phyloP scores from a whole-genome alignment of 2,797 vertebrate genomes.

The Pitangus sulphuratus region DNA sequence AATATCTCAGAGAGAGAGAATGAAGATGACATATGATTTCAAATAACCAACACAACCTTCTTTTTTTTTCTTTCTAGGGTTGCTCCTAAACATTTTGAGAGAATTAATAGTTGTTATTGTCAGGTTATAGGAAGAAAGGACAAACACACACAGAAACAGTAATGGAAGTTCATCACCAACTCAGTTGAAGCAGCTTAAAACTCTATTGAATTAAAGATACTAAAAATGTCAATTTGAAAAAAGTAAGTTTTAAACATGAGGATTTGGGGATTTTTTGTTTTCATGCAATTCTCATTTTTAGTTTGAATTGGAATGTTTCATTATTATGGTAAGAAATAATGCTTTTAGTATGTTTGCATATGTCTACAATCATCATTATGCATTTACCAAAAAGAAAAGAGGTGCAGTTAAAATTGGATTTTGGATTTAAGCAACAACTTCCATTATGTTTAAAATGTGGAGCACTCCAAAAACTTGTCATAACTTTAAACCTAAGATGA shows the following conservation, averaged over 20 bases:
- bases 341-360: not conserved
- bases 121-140: not conserved
- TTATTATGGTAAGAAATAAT: not conserved
- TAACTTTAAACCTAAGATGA: not conserved
- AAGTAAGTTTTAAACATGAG: not conserved
- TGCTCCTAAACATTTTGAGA: not conserved
- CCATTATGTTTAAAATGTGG: not conserved
- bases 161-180: not conserved
- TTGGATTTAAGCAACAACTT: not conserved
- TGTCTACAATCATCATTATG: not conserved
- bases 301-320: not conserved
- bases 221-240: not conserved
- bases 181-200: not conserved
- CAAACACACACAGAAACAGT: not conserved
- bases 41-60: not conserved
- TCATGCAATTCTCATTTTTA: not conserved
- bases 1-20: not conserved
- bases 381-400: not conserved
- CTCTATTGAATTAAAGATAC: not conserved
- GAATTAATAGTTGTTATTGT: not conserved
- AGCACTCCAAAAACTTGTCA: not conserved
- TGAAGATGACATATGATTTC: rapidly evolving
- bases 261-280: not conserved
- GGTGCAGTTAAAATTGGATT: not conserved
- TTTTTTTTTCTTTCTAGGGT: not conserved